These are phyloP conservation scores for Columba guinea DNA, from an alignment of 2,797 vertebrate species.

Conservation along the genomic window DNA sequence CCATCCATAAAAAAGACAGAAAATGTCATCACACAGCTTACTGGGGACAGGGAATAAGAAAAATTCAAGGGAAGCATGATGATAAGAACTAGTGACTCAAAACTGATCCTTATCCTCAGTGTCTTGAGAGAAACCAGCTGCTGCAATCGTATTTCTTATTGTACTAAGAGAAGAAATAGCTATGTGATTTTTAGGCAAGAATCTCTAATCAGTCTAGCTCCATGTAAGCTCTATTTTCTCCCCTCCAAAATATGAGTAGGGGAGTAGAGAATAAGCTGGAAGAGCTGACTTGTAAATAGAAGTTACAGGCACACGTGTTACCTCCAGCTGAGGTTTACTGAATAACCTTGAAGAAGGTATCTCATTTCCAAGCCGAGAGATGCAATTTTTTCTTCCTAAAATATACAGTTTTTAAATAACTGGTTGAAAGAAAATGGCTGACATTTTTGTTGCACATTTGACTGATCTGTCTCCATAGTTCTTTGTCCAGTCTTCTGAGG, in stretches of 20 bases:
- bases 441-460: not conserved
- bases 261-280: not conserved
- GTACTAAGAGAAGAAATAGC: not conserved
- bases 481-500: not conserved
- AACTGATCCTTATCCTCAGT: not conserved
- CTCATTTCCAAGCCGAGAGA: not conserved
- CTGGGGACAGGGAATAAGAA: not conserved
- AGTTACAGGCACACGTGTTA: not conserved
- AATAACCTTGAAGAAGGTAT: not conserved
- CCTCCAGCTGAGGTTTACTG: not conserved
- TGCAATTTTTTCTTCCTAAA: not conserved
- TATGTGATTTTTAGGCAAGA: not conserved
- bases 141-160: not conserved
- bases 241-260: not conserved
- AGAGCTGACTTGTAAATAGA: not conserved
- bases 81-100: not conserved
- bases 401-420: not conserved
- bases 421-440: fast-evolving
- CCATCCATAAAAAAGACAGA: not conserved
- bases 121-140: not conserved
- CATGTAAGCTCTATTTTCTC: not conserved
- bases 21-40: not conserved
- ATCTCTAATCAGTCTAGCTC: not conserved
- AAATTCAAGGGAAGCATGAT: not conserved
- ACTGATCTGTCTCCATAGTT: not conserved